Percentiles rank a stretch among this genome's conserved stretches.
These are phyloP conservation scores for Sepioteuthis lessoniana DNA, from an alignment of 2,888 invertebrate species.

Conservation along the genomic window DNA sequence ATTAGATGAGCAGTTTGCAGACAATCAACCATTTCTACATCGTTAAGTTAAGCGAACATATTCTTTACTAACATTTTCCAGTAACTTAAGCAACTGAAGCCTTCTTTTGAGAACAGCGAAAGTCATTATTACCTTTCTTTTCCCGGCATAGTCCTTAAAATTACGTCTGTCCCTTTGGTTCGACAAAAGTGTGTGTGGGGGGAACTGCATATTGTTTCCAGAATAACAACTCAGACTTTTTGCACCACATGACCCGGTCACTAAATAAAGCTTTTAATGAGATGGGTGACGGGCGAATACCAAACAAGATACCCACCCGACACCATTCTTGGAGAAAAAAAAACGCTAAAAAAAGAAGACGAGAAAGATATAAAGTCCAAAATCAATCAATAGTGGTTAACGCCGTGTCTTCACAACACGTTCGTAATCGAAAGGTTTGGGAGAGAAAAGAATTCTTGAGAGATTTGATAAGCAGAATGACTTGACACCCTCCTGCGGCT, in stretches of 20 bases:
- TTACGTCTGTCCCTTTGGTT: background rate
- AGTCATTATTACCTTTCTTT: too few relatives aligned
- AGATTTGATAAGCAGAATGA: constrained; percentile 12
- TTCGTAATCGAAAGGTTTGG: background rate
- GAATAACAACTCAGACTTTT: background rate
- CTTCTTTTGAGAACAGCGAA: too few relatives aligned
- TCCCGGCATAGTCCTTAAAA: background rate
- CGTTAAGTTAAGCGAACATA: background rate
- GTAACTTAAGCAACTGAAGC: too few relatives aligned
- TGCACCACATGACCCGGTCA: background rate
- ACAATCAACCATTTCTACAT: background rate
- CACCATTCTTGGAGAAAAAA: background rate
- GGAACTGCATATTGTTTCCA: background rate
- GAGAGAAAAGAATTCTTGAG: background rate
- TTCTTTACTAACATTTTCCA: background rate
- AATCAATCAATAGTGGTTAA: background rate
- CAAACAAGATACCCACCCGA: background rate
- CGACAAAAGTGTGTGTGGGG: background rate
- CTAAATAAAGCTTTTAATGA: background rate
- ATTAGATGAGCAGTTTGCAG: too few relatives aligned
- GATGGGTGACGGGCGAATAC: background rate
- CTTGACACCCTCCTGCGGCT: constrained; percentile 5
- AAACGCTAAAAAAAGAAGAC: background rate
- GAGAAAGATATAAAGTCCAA: background rate
- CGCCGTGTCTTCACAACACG: background rate